Conservation (phyloP, 2,113 vertebrate genomes). For the Eublepharis macularius region DNA sequence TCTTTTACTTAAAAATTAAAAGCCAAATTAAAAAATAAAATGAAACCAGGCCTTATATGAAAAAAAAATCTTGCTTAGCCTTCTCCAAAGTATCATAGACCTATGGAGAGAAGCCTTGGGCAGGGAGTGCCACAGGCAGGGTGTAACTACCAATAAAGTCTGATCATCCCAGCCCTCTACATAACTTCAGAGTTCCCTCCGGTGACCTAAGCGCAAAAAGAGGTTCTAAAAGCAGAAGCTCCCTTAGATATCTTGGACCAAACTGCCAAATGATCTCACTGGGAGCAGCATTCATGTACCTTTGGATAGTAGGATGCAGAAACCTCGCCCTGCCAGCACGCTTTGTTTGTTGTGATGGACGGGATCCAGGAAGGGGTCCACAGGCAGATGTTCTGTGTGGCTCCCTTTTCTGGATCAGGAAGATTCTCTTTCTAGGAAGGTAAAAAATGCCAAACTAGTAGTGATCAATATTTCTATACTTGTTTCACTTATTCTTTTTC, state of each 20-base stretch:
- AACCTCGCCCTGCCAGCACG: background rate
- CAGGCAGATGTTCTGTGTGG: background rate
- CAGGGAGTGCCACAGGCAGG: background rate
- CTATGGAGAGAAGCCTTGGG: background rate
- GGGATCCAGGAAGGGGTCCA: background rate
- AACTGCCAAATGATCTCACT: background rate
- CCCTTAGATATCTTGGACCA: background rate
- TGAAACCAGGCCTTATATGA: background rate
- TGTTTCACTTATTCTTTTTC: conserved; percentile 72
- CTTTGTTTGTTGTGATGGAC: background rate
- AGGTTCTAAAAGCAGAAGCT: background rate
- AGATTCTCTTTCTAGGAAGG: conserved; percentile 8
- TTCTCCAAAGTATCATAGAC: background rate
- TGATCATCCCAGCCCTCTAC: background rate
- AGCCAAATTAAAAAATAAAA: background rate
- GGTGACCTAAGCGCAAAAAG: background rate
- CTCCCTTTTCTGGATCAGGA: background rate
- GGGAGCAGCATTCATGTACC: background rate
- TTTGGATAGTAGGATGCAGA: background rate
- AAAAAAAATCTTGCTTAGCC: background rate
- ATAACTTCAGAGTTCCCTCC: background rate
- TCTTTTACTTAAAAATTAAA: background rate
- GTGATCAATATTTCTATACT: background rate
- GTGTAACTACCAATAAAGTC: background rate
- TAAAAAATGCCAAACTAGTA: background rate